Base-by-base conservation (phyloP, 1,140 invertebrate species). In the Subanguina moxae region DNA sequence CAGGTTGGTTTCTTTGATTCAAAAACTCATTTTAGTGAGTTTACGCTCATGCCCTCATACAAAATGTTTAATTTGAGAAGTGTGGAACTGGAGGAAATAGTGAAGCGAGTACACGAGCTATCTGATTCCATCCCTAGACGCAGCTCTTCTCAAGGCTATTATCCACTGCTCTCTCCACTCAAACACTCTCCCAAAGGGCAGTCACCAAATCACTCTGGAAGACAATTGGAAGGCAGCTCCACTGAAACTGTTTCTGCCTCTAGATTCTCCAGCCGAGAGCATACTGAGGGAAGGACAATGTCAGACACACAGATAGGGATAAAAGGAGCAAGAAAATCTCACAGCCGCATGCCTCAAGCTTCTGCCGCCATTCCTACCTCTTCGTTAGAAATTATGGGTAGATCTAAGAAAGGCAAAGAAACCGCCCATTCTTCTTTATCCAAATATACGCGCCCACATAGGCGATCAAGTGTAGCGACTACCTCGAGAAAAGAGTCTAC, bases 21-120 rank as follows among this genome's bases (percentile, higher is more conserved):
- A 46, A 46, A 46, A 46, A 46, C 21, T 46, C 45, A 46, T 15
- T 46, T 46, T 46, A 15, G 15, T 46, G 15, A 15, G 15, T 15
- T 46, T 46, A n/a, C n/a, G n/a, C n/a, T n/a, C n/a, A n/a, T 38
- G 3, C 11, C 32, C 11, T 3, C 11, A 38, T 5, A 3, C 11
- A 38, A 38, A 11, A 38, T 7, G 17, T 52, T 52, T 5, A 15
- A 5, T 21, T 61, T 61, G 3, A 61, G 58, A 32, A 30, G 58
- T 28, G 19, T 21, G 28, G 58, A 61, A n/a, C 58, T 61, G 13
- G 58, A 61, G n/a, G 28, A 32, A 19, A 61, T 61, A 21, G 27
- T 61, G n/a, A 61, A 61, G n/a, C 58, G 19, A 30, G 58, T 30
- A n/a, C 58, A 61, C n/a, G 58, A 61, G 27, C 28, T 61, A 30